Percentiles rank a stretch among this genome's conserved stretches.
Evolutionary conservation across 2,888 invertebrate genomes (phyloP).

Genomic region (Petrolisthes manimaculis): DNA sequence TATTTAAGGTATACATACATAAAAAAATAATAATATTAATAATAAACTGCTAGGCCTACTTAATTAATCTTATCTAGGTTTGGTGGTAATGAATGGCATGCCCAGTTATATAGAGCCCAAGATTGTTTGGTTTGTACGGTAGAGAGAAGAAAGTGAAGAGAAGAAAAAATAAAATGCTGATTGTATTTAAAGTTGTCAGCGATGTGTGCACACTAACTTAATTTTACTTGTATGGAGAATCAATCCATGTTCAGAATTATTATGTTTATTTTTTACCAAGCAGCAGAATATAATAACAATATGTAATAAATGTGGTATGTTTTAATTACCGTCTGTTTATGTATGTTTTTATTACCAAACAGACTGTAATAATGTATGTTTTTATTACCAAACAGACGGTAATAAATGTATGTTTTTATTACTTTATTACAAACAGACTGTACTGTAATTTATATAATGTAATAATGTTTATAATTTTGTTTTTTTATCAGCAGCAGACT

Average conservation of each 20-base stretch:
- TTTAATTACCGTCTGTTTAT: no score
- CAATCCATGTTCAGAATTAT: not conserved
- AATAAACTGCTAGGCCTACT: conserved; percentile 59
- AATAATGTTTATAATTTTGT: conserved; percentile 10
- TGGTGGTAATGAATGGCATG: conserved; percentile 56
- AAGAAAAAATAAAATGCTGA: no score
- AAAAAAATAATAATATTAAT: no score
- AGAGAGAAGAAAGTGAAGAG: conserved; percentile 40
- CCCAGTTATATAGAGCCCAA: conserved; percentile 46
- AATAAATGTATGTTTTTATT: no score
- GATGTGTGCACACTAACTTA: no score
- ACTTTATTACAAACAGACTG: no score
- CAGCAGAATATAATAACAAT: no score
- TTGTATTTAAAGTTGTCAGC: conserved; percentile 18
- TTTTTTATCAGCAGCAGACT: conserved; percentile 27
- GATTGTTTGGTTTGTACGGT: conserved; percentile 36
- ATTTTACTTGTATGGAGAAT: conserved; percentile 56
- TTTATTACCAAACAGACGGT: no score
- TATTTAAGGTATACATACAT: conserved; percentile 48
- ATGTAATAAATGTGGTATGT: no score
- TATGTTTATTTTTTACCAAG: not conserved
- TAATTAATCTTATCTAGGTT: conserved; percentile 59
- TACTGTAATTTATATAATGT: no score
- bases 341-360: no score
- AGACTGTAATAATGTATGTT: no score